Conservation (phyloP, 2,797 vertebrate genomes). For the Cyclura pinguis region DNA sequence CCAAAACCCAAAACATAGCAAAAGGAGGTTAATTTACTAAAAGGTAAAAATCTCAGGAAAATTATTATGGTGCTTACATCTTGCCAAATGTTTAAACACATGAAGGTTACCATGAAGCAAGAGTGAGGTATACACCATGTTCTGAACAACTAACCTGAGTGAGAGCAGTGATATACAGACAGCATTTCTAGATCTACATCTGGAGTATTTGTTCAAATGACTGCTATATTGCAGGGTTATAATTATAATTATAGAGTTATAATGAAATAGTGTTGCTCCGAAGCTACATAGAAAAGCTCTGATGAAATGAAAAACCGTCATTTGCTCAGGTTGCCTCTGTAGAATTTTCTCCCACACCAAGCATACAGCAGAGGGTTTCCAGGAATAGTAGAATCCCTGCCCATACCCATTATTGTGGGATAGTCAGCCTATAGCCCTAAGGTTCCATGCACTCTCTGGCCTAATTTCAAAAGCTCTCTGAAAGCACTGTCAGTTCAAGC, state of each 20-base stretch:
- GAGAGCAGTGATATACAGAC: accelerated
- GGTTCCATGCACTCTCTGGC: not conserved
- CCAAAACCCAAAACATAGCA: not conserved
- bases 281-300: not conserved
- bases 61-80: accelerated
- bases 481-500: not conserved
- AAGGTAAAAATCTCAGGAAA: not conserved
- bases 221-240: too few species aligned
- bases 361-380: not conserved
- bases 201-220: too few species aligned
- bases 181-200: too few species aligned
- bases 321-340: not conserved
- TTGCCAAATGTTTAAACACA: not conserved
- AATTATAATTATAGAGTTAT: too few species aligned
- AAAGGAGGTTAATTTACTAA: not conserved
- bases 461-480: not conserved
- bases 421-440: not conserved
- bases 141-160: not conserved
- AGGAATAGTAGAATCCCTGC: not conserved
- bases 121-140: accelerated
- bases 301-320: not conserved
- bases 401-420: not conserved
- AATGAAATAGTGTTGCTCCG: constrained; percentile 2
- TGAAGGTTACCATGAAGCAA: not conserved
- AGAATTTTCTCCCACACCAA: not conserved